Evolutionary conservation across 2,888 invertebrate species (phyloP).

Genomic region (Nomada fabriciana): DNA sequence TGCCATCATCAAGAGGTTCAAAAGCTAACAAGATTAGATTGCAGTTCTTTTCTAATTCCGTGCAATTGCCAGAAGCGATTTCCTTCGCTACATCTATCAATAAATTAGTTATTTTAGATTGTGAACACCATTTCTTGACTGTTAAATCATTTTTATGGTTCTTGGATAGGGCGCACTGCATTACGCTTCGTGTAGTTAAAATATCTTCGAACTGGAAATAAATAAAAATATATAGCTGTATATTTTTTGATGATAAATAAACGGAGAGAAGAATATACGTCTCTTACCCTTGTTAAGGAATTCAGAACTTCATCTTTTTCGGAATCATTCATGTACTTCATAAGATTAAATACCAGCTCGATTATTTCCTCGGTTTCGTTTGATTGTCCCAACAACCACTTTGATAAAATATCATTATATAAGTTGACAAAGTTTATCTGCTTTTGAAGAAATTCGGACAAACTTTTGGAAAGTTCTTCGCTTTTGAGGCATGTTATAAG

Average conservation of each 20-base stretch:
- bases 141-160: conserved; percentile 83
- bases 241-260: conserved; percentile 1
- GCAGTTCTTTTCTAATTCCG: conserved; percentile 66
- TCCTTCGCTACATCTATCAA: conserved; percentile 81
- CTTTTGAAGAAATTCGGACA: conserved; percentile 81
- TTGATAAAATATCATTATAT: conserved; percentile 83
- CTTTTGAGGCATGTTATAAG: conserved; percentile 87
- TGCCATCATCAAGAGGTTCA: conserved; percentile 80
- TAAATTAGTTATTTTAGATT: conserved; percentile 83
- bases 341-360: conserved; percentile 88
- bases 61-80: conserved; percentile 59
- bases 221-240: conserved; percentile 20
- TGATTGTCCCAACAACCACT: conserved; percentile 86
- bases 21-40: conserved; percentile 76
- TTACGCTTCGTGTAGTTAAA: conserved; percentile 68
- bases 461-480: conserved; percentile 84
- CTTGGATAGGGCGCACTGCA: conserved; percentile 82
- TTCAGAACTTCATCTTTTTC: conserved; percentile 86
- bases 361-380: conserved; percentile 86
- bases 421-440: conserved; percentile 78
- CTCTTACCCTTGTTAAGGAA: conserved; percentile 86
- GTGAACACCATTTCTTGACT: conserved; percentile 85
- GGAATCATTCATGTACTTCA: conserved; percentile 85
- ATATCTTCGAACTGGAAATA: conserved; percentile 72
- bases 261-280: not conserved